Percentiles rank a stretch among this genome's conserved stretches.
Evolutionary conservation across 2,888 invertebrate genomes (phyloP).

Genomic region (Sarcophaga caerulescens): DNA sequence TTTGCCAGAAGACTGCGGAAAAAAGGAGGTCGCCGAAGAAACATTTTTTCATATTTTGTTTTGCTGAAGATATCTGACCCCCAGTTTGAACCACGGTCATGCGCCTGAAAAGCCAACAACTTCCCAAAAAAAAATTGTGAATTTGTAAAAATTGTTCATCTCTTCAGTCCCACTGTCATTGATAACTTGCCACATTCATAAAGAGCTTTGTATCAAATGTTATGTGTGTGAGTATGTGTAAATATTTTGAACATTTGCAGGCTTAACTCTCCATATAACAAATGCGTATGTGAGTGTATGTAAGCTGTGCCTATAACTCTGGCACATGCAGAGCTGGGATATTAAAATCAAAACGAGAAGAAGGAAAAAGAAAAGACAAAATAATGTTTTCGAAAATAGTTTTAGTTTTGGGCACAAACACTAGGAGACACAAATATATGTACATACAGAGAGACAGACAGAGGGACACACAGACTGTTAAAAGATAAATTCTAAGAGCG

Average conservation of each 20-base stretch:
- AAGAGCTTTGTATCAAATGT: background rate
- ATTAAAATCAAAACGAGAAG: conserved; percentile 13
- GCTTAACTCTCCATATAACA: conserved; percentile 15
- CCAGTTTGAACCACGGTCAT: too few relatives aligned
- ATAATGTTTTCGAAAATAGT: conserved; percentile 29
- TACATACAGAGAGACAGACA: background rate
- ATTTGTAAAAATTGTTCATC: too few relatives aligned
- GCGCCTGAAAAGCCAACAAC: too few relatives aligned
- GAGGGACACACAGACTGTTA: background rate
- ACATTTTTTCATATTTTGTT: too few relatives aligned
- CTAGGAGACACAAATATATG: background rate
- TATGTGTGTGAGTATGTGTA: background rate
- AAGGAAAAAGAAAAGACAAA: conserved; percentile 1
- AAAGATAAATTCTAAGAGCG: conserved; percentile 3
- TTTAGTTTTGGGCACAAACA: conserved; percentile 4
- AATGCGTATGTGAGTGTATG: background rate
- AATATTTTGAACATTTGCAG: background rate
- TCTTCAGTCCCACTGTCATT: background rate
- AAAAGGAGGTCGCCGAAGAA: too few relatives aligned
- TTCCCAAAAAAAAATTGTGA: too few relatives aligned
- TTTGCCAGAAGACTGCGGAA: too few relatives aligned
- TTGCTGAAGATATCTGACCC: too few relatives aligned
- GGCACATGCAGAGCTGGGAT: background rate
- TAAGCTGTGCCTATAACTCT: conserved; percentile 6
- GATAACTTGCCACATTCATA: background rate